Evolutionary conservation across 1,140 invertebrate species (phyloP).

Genomic region (Dendroctonus valens): DNA sequence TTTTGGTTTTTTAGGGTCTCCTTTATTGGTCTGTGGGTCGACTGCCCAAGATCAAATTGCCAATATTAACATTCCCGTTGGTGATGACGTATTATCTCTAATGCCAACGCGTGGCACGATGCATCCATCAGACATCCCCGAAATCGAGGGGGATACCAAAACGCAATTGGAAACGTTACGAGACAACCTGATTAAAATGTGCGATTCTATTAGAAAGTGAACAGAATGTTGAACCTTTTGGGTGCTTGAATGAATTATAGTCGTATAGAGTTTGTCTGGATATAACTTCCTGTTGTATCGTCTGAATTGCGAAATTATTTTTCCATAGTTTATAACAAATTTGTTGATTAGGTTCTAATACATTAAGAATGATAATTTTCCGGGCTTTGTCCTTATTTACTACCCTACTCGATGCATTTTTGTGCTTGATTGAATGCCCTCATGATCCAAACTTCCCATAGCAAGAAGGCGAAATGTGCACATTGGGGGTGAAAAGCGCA

Average conservation of each 20-base stretch:
- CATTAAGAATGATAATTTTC: too few species aligned
- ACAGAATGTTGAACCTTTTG: background rate
- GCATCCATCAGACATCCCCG: conserved; percentile 56
- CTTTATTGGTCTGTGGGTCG: conserved; percentile 56
- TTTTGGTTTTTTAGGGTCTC: conserved; percentile 45
- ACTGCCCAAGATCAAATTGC: conserved; percentile 53
- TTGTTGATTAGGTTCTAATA: too few species aligned
- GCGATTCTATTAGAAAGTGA: conserved; percentile 6
- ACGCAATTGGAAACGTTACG: conserved; percentile 57
- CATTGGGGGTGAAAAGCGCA: background rate
- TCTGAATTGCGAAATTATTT: too few species aligned
- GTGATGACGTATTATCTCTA: conserved; percentile 61
- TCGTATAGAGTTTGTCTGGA: too few species aligned
- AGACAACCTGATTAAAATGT: conserved; percentile 58
- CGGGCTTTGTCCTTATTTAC: too few species aligned
- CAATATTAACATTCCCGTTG: conserved; percentile 63
- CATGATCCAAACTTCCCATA: too few species aligned
- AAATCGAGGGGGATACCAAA: conserved; percentile 54
- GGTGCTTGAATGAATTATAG: too few species aligned
- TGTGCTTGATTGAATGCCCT: too few species aligned
- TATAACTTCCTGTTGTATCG: too few species aligned
- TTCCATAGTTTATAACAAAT: too few species aligned
- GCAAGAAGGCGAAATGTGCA: too few species aligned
- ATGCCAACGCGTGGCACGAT: conserved; percentile 56
- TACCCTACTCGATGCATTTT: too few species aligned